Evolutionary conservation across 1,140 invertebrate genomes (phyloP).

Genomic region (Sminthurinus signatus): DNA sequence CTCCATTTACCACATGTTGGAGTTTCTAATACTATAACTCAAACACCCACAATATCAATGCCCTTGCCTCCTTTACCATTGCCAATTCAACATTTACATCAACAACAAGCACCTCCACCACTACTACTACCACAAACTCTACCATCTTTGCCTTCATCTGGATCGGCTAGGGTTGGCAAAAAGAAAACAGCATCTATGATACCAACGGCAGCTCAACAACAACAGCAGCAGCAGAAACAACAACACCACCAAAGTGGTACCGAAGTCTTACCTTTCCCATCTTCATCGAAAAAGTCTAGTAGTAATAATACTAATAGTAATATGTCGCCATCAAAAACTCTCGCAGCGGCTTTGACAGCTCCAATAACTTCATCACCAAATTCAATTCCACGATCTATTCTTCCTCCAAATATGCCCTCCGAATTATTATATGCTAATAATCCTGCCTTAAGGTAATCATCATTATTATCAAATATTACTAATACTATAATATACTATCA

Average conservation of each 20-base stretch:
- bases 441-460: slow-evolving; percentile 3
- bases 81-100: too few relatives aligned
- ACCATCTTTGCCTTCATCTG: background rate
- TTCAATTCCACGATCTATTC: background rate
- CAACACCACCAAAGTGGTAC: background rate
- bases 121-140: too few relatives aligned
- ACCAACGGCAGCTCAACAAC: background rate
- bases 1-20: background rate
- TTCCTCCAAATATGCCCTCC: background rate
- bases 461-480: background rate
- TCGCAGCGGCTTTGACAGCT: slow-evolving; percentile 9
- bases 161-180: slow-evolving; percentile 8
- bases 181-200: slow-evolving; percentile 18
- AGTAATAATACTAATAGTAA: background rate
- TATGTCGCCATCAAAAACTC: background rate
- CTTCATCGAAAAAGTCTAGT: slow-evolving; percentile 7
- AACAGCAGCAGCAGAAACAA: too few relatives aligned
- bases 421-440: slow-evolving; percentile 8
- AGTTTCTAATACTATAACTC: too few relatives aligned
- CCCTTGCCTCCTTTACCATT: too few relatives aligned
- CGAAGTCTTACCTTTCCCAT: background rate
- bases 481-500: too few relatives aligned
- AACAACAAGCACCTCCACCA: too few relatives aligned
- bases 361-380: background rate
- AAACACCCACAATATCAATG: too few relatives aligned